phyloP scores from a whole-genome alignment of 2,888 invertebrate genomes.

The Hetaerina titia region DNA sequence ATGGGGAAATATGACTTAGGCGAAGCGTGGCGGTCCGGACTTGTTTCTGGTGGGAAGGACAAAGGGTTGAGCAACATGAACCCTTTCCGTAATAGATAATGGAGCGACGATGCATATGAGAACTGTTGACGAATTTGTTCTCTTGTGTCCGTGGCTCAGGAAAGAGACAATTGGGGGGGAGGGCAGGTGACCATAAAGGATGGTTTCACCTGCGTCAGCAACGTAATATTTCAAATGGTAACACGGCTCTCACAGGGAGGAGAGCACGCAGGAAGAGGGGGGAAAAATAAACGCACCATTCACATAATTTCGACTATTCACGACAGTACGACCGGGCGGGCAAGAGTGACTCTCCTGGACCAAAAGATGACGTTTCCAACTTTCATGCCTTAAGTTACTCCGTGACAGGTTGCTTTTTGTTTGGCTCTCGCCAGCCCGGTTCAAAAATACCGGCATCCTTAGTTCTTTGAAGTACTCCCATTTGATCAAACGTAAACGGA shows the following conservation, averaged over 20 bases:
- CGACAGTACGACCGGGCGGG: not conserved
- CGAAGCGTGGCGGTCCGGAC: no score
- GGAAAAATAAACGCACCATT: not conserved
- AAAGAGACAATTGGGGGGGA: not conserved
- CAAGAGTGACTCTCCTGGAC: no score
- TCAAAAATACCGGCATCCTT: no score
- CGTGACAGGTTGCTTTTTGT: no score
- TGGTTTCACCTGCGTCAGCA: not conserved
- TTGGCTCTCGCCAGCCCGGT: no score
- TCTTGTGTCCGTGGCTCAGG: not conserved
- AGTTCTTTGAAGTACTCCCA: no score
- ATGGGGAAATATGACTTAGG: not conserved
- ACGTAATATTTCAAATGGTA: not conserved
- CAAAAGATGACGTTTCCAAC: no score
- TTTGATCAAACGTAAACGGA: no score
- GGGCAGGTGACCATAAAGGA: not conserved
- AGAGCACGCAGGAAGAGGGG: not conserved
- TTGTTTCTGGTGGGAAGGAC: not conserved
- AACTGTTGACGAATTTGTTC: not conserved
- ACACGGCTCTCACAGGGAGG: not conserved
- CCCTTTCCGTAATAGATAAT: not conserved
- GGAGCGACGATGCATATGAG: slow-evolving; percentile 2
- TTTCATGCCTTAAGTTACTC: no score
- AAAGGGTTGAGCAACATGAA: not conserved
- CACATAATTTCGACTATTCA: not conserved